Conservation (phyloP, 2,797 vertebrate genomes). For the Simalia tracyae region DNA sequence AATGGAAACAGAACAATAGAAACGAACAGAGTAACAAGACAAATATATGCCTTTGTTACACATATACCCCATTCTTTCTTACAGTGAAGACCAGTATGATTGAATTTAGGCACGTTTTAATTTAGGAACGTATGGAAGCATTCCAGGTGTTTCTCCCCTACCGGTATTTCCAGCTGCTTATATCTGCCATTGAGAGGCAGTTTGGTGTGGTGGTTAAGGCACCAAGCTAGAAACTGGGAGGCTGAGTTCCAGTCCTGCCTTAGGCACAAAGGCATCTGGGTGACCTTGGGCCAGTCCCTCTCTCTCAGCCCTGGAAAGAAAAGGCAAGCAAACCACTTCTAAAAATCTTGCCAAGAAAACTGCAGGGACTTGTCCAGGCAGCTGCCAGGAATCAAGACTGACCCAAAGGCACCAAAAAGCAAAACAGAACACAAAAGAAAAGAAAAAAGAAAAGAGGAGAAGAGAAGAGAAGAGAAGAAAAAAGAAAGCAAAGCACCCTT, state of each 20-base stretch:
- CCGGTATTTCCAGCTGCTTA: neutral
- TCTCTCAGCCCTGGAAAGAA: no score
- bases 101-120: neutral
- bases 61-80: neutral
- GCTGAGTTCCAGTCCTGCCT: neutral
- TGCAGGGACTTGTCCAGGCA: neutral
- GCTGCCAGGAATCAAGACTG: neutral
- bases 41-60: neutral
- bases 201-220: neutral
- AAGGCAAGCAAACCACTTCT: neutral
- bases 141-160: neutral
- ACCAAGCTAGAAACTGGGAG: neutral
- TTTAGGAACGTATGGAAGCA: neutral
- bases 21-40: neutral
- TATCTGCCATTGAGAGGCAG: neutral
- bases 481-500: neutral
- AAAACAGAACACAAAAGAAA: no score
- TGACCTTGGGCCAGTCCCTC: neutral
- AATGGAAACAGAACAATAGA: neutral
- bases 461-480: no score
- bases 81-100: neutral
- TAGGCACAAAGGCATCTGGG: neutral
- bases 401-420: neutral
- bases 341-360: neutral
- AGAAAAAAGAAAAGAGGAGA: no score